phyloP scores from a whole-genome alignment of 2,888 invertebrate genomes.

The Liopterus haemorrhoidalis region DNA sequence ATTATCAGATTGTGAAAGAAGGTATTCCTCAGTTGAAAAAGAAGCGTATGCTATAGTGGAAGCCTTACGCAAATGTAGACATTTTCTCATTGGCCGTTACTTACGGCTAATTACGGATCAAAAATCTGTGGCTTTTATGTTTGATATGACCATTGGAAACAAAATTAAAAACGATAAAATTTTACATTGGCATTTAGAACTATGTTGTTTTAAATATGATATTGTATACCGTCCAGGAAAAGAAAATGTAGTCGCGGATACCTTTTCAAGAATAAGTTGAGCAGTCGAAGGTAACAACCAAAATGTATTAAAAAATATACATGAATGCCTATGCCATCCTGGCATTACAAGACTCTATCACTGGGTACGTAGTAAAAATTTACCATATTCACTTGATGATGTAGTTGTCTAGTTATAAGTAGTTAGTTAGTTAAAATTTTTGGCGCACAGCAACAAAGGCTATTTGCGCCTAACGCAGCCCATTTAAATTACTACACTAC shows the following conservation, averaged over 20 bases:
- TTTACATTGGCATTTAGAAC: conserved; percentile 22
- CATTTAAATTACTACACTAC: too few species aligned
- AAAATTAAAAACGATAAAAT: conserved; percentile 27
- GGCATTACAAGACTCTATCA: not conserved
- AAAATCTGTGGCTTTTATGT: conserved; percentile 22
- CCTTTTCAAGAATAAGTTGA: not conserved
- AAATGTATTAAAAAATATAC: not conserved
- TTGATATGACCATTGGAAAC: conserved; percentile 5
- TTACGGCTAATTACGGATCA: conserved; percentile 26
- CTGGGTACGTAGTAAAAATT: not conserved
- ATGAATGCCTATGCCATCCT: conserved; percentile 1
- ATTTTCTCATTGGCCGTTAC: conserved; percentile 24
- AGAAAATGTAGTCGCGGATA: conserved; percentile 15
- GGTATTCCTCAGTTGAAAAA: conserved; percentile 27
- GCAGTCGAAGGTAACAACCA: not conserved
- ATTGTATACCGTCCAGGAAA: conserved; percentile 3
- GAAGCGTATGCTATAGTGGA: conserved; percentile 29
- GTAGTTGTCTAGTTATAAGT: too few species aligned
- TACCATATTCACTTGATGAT: not conserved
- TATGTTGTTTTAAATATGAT: conserved; percentile 20
- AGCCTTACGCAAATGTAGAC: conserved; percentile 27
- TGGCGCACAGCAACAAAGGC: too few species aligned
- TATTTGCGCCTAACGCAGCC: too few species aligned
- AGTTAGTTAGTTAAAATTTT: too few species aligned
- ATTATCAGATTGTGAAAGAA: conserved; percentile 17